phyloP scores from a whole-genome alignment of 2,113 vertebrate species.

The Anthoscopus minutus region DNA sequence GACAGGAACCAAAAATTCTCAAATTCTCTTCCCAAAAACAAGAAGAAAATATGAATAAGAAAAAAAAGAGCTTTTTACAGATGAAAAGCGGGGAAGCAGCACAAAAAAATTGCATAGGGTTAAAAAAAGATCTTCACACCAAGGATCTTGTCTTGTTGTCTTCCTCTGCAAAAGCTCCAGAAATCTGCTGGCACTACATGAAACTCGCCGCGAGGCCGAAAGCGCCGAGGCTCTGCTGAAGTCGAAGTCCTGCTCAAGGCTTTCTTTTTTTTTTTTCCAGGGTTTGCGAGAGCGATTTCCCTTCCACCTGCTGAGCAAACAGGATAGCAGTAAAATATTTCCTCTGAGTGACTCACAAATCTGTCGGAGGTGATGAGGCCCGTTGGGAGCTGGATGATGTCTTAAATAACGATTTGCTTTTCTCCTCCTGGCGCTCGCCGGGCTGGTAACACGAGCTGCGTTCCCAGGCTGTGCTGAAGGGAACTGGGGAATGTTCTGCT shows the following conservation, averaged over 20 bases:
- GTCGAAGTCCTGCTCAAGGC: background rate
- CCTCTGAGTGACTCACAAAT: conserved; percentile 53
- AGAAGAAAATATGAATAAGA: background rate
- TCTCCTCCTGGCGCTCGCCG: background rate
- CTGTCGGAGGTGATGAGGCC: conserved; percentile 46
- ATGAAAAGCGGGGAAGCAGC: background rate
- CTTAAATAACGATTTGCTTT: conserved; percentile 34
- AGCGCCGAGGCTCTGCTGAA: background rate
- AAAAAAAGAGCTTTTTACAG: background rate
- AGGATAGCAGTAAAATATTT: conserved; percentile 66
- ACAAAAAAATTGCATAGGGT: background rate
- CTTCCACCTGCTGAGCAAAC: conserved; percentile 67
- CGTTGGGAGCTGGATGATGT: background rate
- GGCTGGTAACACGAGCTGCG: background rate
- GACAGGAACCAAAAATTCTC: background rate
- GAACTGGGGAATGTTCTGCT: background rate
- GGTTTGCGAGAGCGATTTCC: conserved; percentile 45
- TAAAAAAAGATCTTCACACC: background rate
- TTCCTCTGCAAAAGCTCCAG: background rate
- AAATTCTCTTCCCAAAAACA: background rate
- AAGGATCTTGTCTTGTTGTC: background rate
- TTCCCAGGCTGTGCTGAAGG: background rate
- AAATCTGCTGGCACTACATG: background rate
- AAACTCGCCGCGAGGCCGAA: background rate
- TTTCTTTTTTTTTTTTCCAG: conserved; percentile 21